These are phyloP conservation scores for Talpa occidentalis DNA, from an alignment of 2,113 vertebrate species.

Conservation along the genomic window DNA sequence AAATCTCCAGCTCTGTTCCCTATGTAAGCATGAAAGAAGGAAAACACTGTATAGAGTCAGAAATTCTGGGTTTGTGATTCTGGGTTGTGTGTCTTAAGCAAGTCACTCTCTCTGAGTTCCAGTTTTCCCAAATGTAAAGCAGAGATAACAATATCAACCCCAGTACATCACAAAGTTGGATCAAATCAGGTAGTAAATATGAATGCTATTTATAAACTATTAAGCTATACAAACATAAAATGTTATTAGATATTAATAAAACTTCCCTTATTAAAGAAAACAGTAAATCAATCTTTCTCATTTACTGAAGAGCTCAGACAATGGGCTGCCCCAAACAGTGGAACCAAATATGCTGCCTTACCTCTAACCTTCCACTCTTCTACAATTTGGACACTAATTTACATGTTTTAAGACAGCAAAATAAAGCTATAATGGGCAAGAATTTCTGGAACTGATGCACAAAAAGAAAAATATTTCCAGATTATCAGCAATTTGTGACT, in stretches of 20 bases:
- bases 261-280: conserved; percentile 22
- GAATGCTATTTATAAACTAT: background rate
- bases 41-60: background rate
- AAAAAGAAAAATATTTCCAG: conserved; percentile 25
- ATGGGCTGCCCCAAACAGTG: background rate
- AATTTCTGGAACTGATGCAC: background rate
- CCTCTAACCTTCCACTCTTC: background rate
- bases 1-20: background rate
- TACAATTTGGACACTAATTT: background rate
- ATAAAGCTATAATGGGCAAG: background rate
- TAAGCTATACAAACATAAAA: background rate
- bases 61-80: background rate
- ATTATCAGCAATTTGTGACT: background rate
- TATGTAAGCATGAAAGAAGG: background rate
- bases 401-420: background rate
- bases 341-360: background rate
- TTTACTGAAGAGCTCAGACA: background rate
- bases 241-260: conserved; percentile 3
- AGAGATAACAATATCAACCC: background rate
- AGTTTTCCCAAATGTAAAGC: background rate
- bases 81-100: background rate
- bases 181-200: background rate
- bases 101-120: background rate
- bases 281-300: background rate
- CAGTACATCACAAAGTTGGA: background rate